Evolutionary conservation across 2,113 vertebrate species (phyloP).

Genomic region (Paradisaea rubra): DNA sequence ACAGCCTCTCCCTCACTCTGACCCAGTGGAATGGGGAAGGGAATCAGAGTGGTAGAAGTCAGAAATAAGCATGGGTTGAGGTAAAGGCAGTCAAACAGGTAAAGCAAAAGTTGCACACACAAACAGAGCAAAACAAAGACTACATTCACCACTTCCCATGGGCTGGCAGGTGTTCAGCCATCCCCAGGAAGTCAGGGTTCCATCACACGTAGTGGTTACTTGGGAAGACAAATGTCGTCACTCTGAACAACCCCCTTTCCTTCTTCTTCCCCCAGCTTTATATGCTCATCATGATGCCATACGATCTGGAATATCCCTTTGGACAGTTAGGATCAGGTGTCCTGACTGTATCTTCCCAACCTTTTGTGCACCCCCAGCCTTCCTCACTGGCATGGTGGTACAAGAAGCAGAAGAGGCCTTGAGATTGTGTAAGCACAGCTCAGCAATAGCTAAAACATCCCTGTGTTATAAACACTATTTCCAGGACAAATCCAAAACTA

Average conservation of each 20-base stretch:
- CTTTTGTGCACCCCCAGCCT: neutral
- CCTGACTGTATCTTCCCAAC: neutral
- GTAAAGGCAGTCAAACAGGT: neutral
- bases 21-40: neutral
- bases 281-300: fast-evolving
- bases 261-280: neutral
- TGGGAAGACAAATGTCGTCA: fast-evolving
- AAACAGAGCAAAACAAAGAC: neutral
- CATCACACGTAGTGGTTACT: neutral
- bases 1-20: neutral
- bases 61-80: neutral
- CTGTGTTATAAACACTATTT: neutral
- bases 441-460: neutral
- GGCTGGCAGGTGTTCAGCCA: neutral
- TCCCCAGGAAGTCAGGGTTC: neutral
- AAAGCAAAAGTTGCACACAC: fast-evolving
- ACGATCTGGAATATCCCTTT: neutral
- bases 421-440: neutral
- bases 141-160: neutral
- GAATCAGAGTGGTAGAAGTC: neutral
- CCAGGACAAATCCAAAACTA: neutral
- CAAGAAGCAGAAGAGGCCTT: neutral
- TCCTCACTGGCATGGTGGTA: neutral
- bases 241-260: neutral
- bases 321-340: neutral